Evolutionary conservation across 2,888 invertebrate species (phyloP).

Genomic region (Heliconius erato): DNA sequence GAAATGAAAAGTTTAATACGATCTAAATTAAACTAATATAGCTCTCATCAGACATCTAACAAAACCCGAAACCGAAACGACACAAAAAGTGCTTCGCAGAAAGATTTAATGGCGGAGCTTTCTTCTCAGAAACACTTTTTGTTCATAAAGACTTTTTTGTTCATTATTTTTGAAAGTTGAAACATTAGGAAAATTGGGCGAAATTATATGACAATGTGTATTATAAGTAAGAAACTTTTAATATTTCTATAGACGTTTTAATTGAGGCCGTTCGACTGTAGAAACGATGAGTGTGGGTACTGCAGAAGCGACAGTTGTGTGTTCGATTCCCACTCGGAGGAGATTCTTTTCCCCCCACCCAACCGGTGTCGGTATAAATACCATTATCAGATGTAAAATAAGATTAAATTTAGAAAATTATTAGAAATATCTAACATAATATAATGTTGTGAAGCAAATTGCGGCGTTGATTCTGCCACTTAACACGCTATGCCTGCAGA

Average conservation of each 20-base stretch:
- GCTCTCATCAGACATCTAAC: slow-evolving; percentile 16
- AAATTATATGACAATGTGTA: background rate
- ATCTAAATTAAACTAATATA: slow-evolving; percentile 21
- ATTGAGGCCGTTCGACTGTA: background rate
- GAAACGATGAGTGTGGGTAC: background rate
- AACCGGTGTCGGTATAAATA: no score
- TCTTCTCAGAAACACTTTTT: slow-evolving; percentile 34
- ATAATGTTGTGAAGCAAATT: no score
- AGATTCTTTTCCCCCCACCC: no score
- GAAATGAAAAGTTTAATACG: slow-evolving; percentile 4
- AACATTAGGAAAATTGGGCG: slow-evolving; percentile 15
- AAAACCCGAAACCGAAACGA: slow-evolving; percentile 5
- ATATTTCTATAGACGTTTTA: background rate
- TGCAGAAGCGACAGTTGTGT: background rate
- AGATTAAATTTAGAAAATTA: no score
- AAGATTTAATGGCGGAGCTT: slow-evolving; percentile 22
- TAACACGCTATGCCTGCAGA: background rate
- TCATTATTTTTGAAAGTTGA: slow-evolving; percentile 23
- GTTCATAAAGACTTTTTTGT: slow-evolving; percentile 24
- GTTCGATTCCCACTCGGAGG: background rate
- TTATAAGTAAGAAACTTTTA: background rate
- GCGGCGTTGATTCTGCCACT: background rate
- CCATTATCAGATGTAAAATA: no score
- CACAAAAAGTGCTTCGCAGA: slow-evolving; percentile 23
- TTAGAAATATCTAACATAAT: no score